These are phyloP conservation scores for Sebastes reedi DNA, from an alignment of 2,797 vertebrate species.

Conservation along the genomic window DNA sequence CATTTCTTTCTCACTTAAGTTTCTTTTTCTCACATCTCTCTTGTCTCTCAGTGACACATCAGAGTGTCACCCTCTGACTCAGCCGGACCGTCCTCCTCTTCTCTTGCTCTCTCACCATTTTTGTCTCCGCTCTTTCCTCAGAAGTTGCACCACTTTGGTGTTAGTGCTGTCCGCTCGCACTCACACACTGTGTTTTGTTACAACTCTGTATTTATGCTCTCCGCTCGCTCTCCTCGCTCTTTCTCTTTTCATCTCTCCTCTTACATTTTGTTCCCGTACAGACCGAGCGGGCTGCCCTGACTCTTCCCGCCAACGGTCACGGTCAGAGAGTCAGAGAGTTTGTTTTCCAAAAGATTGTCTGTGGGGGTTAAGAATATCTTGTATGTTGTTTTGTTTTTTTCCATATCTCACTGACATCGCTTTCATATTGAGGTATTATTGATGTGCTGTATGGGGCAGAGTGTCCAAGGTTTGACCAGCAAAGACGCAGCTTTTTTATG, in stretches of 20 bases:
- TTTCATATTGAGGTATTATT: slow-evolving; percentile 51
- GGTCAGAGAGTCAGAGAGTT: slow-evolving; percentile 46
- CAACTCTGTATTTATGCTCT: slow-evolving; percentile 33
- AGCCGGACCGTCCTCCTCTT: background rate
- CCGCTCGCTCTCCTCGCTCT: slow-evolving; percentile 11
- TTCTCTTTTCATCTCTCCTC: slow-evolving; percentile 37
- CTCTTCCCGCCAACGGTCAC: slow-evolving; percentile 21
- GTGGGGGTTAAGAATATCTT: slow-evolving; percentile 28
- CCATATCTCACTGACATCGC: slow-evolving; percentile 19
- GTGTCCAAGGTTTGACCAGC: slow-evolving; percentile 30
- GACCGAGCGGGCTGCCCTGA: slow-evolving; percentile 30
- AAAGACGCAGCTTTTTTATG: slow-evolving; percentile 24
- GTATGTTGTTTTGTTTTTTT: background rate
- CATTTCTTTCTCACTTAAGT: background rate
- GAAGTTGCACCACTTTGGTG: slow-evolving; percentile 47
- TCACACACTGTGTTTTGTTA: slow-evolving; percentile 48
- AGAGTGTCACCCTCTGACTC: slow-evolving; percentile 33
- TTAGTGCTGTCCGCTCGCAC: slow-evolving; percentile 39
- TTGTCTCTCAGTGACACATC: slow-evolving; percentile 17
- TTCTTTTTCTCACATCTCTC: slow-evolving; percentile 9
- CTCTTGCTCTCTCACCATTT: slow-evolving; percentile 17
- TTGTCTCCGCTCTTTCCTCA: slow-evolving; percentile 32
- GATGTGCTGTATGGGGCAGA: slow-evolving; percentile 34
- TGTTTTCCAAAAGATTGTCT: slow-evolving; percentile 52
- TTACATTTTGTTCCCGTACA: slow-evolving; percentile 46